Evolutionary conservation across 2,797 vertebrate genomes (phyloP).

Genomic region (Odontamblyopus rebecca): DNA sequence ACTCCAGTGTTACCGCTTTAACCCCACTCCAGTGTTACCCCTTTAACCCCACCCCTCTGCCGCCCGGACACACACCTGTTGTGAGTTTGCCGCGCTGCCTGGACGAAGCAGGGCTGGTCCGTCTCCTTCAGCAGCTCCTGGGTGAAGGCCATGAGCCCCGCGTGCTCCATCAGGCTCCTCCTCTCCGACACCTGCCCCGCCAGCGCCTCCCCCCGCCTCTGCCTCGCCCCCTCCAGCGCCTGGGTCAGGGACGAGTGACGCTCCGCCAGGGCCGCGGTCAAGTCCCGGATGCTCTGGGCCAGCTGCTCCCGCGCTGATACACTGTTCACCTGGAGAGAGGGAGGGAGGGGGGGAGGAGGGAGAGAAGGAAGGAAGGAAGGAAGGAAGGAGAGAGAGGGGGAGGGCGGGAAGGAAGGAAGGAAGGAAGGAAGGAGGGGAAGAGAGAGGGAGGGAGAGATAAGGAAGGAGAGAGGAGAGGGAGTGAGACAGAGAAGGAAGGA

Average conservation of each 20-base stretch:
- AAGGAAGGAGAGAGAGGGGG: no score
- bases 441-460: not conserved
- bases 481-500: no score
- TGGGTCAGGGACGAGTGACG: constrained; percentile 82
- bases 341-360: no score
- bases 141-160: constrained; percentile 90
- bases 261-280: constrained; percentile 86
- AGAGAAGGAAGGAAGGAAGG: no score
- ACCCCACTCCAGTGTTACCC: constrained; percentile 5
- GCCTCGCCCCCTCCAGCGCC: constrained; percentile 85
- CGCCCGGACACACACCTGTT: constrained; percentile 78
- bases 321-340: constrained; percentile 81
- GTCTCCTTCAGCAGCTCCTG: constrained; percentile 94
- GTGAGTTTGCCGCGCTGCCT: constrained; percentile 89
- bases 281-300: constrained; percentile 85
- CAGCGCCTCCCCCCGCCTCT: constrained; percentile 83
- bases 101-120: constrained; percentile 92
- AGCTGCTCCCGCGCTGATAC: constrained; percentile 90
- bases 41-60: constrained; percentile 2
- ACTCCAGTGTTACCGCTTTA: not conserved
- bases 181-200: constrained; percentile 85
- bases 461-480: no score
- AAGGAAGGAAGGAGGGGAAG: no score
- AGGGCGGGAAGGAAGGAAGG: no score
- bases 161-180: constrained; percentile 88